Evolutionary conservation across 2,888 invertebrate genomes (phyloP).

Genomic region (Dermolepida albohirtum): DNA sequence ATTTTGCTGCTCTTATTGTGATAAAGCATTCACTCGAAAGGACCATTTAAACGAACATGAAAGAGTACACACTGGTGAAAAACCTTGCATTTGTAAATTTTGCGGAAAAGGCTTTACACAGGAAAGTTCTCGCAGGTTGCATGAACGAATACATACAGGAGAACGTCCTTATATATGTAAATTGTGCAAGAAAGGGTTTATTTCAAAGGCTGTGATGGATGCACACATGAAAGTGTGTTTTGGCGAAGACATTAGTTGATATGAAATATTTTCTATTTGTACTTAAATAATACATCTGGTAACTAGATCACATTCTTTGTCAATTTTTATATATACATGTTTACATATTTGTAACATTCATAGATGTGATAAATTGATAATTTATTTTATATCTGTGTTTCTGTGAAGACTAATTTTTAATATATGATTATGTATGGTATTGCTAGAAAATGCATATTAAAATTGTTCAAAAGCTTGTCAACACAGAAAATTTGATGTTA

Average conservation of each 20-base stretch:
- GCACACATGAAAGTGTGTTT: conserved; percentile 70
- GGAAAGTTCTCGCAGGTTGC: conserved; percentile 73
- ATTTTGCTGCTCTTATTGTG: conserved; percentile 60
- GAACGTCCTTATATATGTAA: conserved; percentile 72
- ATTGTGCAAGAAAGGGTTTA: conserved; percentile 72
- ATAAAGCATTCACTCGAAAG: conserved; percentile 62
- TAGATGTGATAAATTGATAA: no score
- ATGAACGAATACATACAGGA: conserved; percentile 74
- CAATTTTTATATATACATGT: no score
- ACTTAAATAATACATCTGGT: no score
- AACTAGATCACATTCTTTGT: no score
- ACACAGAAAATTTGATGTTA: no score
- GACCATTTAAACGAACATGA: conserved; percentile 61
- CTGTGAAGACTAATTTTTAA: no score
- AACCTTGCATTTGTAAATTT: conserved; percentile 67
- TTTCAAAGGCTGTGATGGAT: conserved; percentile 72
- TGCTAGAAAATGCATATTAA: no score
- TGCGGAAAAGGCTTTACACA: conserved; percentile 74
- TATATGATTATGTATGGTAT: no score
- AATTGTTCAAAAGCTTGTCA: no score
- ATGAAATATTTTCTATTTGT: no score
- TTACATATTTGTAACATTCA: no score
- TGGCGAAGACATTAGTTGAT: conserved; percentile 45
- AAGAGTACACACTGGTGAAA: conserved; percentile 61
- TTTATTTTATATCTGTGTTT: no score